A percentile compares a stretch with the other conserved stretches of the same genome.
These are phyloP conservation scores for Sweltsa coloradensis DNA, from an alignment of 1,140 invertebrate species.

Conservation along the genomic window DNA sequence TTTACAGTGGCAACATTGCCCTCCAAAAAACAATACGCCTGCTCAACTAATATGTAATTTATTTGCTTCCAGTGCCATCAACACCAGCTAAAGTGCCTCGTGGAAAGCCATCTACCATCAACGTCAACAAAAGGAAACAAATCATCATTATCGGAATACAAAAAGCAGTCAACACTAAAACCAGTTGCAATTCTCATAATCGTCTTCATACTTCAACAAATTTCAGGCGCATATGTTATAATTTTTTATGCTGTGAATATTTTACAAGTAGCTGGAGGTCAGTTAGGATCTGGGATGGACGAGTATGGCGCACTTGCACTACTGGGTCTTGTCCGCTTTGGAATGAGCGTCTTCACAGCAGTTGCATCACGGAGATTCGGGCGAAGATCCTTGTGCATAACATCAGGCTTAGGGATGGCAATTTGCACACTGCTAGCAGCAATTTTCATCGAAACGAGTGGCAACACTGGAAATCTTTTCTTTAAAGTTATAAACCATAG, in stretches of 20 bases:
- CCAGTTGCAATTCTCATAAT: constrained; percentile 35
- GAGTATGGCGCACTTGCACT: constrained; percentile 35
- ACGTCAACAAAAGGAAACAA: too few species aligned
- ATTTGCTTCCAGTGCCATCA: constrained; percentile 1
- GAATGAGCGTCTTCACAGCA: constrained; percentile 34
- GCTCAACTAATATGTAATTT: too few species aligned
- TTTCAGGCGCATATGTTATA: constrained; percentile 45
- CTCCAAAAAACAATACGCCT: too few species aligned
- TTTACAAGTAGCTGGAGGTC: constrained; percentile 34
- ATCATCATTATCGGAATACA: too few species aligned
- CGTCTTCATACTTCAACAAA: constrained; percentile 42
- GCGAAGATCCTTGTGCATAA: constrained; percentile 33
- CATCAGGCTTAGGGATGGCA: constrained; percentile 40
- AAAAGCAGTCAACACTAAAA: too few species aligned
- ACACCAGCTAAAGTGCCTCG: neutral
- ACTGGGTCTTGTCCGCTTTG: constrained; percentile 37
- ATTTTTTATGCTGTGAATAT: constrained; percentile 54
- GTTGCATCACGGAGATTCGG: constrained; percentile 38
- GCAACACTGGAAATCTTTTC: too few species aligned
- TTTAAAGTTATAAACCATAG: too few species aligned
- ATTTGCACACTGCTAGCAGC: constrained; percentile 38
- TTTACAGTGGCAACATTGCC: too few species aligned
- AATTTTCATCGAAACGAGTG: constrained; percentile 33
- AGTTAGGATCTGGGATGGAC: constrained; percentile 28
- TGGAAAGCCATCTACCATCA: too few species aligned